Evolutionary conservation across 2,888 invertebrate species (phyloP).

Genomic region (Periphyllus acericola): DNA sequence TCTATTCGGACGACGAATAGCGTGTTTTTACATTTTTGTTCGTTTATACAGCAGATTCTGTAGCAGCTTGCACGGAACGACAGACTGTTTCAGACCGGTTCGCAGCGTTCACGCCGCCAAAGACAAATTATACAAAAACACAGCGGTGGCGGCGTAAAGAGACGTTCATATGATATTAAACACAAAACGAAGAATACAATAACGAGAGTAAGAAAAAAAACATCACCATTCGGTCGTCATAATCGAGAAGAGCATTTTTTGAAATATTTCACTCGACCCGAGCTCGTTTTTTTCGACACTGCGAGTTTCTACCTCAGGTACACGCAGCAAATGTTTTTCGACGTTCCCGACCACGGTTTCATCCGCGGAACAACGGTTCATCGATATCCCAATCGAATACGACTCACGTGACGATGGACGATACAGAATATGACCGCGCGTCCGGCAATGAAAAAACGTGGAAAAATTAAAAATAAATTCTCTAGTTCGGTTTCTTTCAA

Average conservation of each 20-base stretch:
- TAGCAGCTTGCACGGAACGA: no score
- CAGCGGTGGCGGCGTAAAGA: not conserved
- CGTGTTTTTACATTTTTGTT: no score
- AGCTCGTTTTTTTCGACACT: not conserved
- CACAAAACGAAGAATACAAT: not conserved
- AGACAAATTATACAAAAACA: not conserved
- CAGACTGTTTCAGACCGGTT: not conserved
- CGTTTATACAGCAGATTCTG: no score
- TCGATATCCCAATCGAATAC: not conserved
- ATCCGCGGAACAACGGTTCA: not conserved
- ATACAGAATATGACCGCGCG: no score
- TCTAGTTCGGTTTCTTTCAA: no score
- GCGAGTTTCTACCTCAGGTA: not conserved
- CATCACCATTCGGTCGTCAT: not conserved
- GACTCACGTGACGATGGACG: no score
- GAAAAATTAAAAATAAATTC: no score
- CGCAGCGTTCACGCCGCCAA: not conserved
- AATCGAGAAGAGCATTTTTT: not conserved
- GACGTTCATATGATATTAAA: not conserved
- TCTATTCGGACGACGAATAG: no score
- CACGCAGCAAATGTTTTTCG: not conserved
- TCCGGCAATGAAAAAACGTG: no score
- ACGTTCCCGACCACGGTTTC: not conserved
- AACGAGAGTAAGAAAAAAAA: not conserved
- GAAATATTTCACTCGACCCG: not conserved